A percentile compares a stretch with the other conserved stretches of the same genome.
Conservation (phyloP, 2,113 vertebrate species). For the Rhizomys pruinosus region DNA sequence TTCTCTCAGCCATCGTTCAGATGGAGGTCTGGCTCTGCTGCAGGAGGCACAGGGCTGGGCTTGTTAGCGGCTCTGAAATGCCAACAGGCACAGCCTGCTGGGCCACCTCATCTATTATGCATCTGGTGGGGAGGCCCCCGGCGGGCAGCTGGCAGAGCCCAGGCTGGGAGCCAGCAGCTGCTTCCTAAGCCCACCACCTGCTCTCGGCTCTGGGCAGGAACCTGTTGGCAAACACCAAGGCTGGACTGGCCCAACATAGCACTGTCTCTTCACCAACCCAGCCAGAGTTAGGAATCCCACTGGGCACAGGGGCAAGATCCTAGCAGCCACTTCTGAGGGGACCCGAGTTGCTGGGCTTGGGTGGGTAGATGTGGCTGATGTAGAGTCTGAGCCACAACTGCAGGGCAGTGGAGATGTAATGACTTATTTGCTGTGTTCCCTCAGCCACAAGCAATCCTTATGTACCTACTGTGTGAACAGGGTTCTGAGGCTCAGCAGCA, state of each 20-base stretch:
- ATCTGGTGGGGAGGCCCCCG: conserved; percentile 68
- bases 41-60: conserved; percentile 23
- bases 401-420: not conserved
- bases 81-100: conserved; percentile 71
- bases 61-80: conserved; percentile 76
- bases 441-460: not conserved
- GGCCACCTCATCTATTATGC: conserved; percentile 77
- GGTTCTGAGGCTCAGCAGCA: not conserved
- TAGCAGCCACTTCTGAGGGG: not conserved
- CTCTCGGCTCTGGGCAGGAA: conserved; percentile 36
- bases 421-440: not conserved
- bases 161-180: conserved; percentile 43
- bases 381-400: not conserved
- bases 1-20: not conserved
- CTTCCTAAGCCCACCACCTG: conserved; percentile 64
- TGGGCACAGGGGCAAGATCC: not conserved
- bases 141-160: conserved; percentile 55
- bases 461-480: not conserved
- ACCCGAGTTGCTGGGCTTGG: not conserved
- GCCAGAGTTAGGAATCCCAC: not conserved
- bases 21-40: not conserved
- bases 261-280: not conserved
- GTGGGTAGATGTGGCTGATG: not conserved
- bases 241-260: not conserved
- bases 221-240: conserved; percentile 26